A percentile compares a stretch with the other conserved stretches of the same genome.
Evolutionary conservation across 2,113 vertebrate genomes (phyloP).

Genomic region (Camelus dromedarius): DNA sequence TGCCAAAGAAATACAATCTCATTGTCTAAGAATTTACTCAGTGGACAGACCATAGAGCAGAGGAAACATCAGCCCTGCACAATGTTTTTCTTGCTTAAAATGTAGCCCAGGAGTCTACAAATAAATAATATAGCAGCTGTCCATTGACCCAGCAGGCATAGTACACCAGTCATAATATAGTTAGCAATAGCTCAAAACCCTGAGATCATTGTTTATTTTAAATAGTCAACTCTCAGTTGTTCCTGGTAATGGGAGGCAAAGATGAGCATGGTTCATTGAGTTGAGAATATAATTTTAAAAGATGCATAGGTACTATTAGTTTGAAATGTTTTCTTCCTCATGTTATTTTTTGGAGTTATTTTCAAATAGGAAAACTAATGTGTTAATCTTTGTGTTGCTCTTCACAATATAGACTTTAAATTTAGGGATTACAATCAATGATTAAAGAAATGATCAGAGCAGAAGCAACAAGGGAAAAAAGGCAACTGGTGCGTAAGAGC

Average conservation of each 20-base stretch:
- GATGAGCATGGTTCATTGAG: neutral
- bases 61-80: neutral
- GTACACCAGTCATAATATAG: neutral
- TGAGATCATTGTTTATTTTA: neutral
- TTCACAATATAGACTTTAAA: conserved; percentile 14
- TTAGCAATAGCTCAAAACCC: neutral
- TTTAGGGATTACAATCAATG: neutral
- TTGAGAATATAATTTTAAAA: conserved; percentile 56
- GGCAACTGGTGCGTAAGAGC: neutral
- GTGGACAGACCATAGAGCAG: neutral
- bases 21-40: conserved; percentile 34
- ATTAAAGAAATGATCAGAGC: neutral
- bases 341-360: conserved; percentile 33
- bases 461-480: neutral
- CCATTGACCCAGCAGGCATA: neutral
- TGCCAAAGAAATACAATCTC: conserved; percentile 33
- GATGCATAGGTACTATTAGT: neutral
- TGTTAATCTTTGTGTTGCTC: neutral
- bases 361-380: conserved; percentile 27
- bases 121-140: conserved; percentile 54
- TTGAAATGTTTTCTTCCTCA: conserved; percentile 26
- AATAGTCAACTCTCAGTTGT: neutral
- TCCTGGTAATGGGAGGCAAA: neutral
- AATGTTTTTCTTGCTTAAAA: conserved; percentile 20
- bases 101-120: conserved; percentile 2